Evolutionary conservation across 2,113 vertebrate species (phyloP).

Genomic region (Lipotes vexillifer): DNA sequence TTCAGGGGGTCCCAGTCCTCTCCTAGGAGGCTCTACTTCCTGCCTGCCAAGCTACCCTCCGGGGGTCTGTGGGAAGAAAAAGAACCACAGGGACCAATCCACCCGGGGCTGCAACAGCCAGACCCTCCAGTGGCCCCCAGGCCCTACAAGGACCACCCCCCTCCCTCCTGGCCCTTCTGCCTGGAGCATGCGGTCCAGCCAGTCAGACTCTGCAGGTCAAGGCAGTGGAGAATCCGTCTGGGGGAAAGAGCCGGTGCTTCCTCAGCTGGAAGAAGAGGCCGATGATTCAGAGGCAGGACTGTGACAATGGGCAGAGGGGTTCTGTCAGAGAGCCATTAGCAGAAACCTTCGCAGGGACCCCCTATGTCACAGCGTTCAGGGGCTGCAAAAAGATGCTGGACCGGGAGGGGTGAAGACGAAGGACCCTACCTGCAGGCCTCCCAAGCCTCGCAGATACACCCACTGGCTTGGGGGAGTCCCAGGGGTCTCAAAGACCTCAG

Average conservation of each 20-base stretch:
- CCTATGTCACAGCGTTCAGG: background rate
- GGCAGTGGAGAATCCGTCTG: background rate
- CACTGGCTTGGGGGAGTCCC: background rate
- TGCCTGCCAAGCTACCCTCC: background rate
- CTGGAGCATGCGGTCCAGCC: background rate
- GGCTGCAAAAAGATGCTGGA: background rate
- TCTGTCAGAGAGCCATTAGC: background rate
- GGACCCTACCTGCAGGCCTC: background rate
- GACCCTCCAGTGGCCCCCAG: background rate
- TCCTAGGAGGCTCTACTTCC: background rate
- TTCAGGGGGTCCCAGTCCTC: background rate
- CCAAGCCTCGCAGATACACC: fast-evolving
- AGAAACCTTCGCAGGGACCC: background rate
- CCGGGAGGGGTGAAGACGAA: fast-evolving
- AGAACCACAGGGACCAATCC: background rate
- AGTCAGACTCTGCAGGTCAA: background rate
- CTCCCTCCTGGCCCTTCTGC: no score
- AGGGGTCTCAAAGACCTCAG: background rate
- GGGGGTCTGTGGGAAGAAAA: no score
- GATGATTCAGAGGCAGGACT: background rate
- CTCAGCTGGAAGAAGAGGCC: background rate
- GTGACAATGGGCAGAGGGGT: no score
- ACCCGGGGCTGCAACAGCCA: background rate
- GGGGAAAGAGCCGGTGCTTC: background rate
- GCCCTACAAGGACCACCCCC: background rate